A percentile compares a stretch with the other conserved stretches of the same genome.
phyloP scores from a whole-genome alignment of 2,113 vertebrate species.

The Sialia sialis region DNA sequence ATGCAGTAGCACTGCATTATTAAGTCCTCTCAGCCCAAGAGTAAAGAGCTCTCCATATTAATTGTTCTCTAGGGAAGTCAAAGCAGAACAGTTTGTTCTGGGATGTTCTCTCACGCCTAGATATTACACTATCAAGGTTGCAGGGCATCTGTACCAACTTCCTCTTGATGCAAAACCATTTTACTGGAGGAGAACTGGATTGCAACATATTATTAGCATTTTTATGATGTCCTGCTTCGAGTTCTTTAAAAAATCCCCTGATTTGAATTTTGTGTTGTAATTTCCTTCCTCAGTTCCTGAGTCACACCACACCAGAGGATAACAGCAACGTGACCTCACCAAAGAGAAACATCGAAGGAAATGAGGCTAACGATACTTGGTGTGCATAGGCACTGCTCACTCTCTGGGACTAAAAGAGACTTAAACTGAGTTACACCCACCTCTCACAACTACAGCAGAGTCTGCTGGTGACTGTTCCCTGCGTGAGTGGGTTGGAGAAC shows the following conservation, averaged over 20 bases:
- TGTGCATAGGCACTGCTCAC: neutral
- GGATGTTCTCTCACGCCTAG: constrained; percentile 42
- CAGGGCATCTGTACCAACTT: constrained; percentile 31
- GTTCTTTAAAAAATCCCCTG: neutral
- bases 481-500: neutral
- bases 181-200: constrained; percentile 34
- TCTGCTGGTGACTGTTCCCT: neutral
- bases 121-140: constrained; percentile 54
- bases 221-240: constrained; percentile 34
- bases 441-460: neutral
- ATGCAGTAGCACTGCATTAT: constrained; percentile 27
- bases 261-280: neutral
- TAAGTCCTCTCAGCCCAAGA: constrained; percentile 39
- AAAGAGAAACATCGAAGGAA: neutral
- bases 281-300: constrained; percentile 3
- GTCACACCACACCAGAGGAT: neutral
- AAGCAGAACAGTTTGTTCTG: constrained; percentile 62
- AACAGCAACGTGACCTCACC: neutral
- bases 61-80: constrained; percentile 34
- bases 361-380: neutral
- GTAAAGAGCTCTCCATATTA: constrained; percentile 37
- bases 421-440: neutral
- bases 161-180: constrained; percentile 23
- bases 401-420: neutral
- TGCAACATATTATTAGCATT: constrained; percentile 27